Evolutionary conservation across 2,888 invertebrate genomes (phyloP).

Genomic region (Dermolepida albohirtum): DNA sequence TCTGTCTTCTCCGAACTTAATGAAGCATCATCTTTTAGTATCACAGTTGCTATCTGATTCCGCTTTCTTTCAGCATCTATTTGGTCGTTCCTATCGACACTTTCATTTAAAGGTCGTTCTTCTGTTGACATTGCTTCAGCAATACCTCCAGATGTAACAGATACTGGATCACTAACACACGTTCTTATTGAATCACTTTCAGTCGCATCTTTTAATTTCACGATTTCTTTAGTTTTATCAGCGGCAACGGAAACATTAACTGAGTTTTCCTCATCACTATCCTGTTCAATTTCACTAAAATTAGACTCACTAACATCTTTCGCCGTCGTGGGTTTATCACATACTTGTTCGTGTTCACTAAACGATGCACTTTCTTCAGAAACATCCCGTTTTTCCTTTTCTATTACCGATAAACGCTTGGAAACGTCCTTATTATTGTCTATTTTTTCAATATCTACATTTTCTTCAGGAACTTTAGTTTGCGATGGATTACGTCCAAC

Average conservation of each 20-base stretch:
- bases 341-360: constrained; percentile 36
- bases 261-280: constrained; percentile 7
- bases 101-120: too few relatives aligned
- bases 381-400: constrained; percentile 45
- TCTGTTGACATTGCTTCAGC: too few relatives aligned
- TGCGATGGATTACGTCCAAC: constrained; percentile 29
- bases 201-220: constrained; percentile 26
- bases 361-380: constrained; percentile 38
- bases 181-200: constrained; percentile 13
- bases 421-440: constrained; percentile 27
- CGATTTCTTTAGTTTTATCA: not conserved
- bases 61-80: too few relatives aligned
- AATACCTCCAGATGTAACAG: too few relatives aligned
- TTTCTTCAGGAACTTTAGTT: constrained; percentile 43
- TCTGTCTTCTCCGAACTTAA: too few relatives aligned
- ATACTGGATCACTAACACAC: too few relatives aligned
- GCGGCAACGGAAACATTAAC: constrained; percentile 2
- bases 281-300: constrained; percentile 1
- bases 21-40: too few relatives aligned
- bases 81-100: too few relatives aligned
- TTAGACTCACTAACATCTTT: constrained; percentile 2
- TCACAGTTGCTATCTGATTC: too few relatives aligned
- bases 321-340: constrained; percentile 4
- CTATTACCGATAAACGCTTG: not conserved
- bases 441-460: constrained; percentile 41